These are phyloP conservation scores for Branchellion lobata DNA, from an alignment of 2,888 invertebrate species.

Conservation along the genomic window DNA sequence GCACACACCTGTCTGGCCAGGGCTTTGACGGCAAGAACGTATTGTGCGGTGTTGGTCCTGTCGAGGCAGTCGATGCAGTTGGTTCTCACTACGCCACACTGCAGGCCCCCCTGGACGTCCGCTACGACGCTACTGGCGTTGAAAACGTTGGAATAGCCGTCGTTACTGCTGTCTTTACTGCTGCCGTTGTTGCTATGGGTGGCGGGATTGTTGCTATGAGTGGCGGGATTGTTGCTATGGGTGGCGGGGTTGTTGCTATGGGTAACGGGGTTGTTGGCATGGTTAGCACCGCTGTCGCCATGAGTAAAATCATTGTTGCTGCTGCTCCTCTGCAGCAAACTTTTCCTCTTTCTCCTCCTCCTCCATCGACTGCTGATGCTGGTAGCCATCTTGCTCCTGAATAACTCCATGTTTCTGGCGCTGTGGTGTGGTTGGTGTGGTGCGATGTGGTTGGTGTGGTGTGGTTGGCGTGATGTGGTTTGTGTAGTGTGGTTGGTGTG, in stretches of 20 bases:
- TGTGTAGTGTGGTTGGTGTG: too few relatives aligned
- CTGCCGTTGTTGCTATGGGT: conserved; percentile 93
- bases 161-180: conserved; percentile 63
- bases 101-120: conserved; percentile 15
- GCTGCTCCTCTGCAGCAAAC: too few relatives aligned
- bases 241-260: not conserved
- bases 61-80: conserved; percentile 99
- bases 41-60: conserved; percentile 97
- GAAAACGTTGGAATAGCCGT: conserved; percentile 52
- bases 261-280: too few relatives aligned
- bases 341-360: too few relatives aligned
- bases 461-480: too few relatives aligned
- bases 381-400: too few relatives aligned
- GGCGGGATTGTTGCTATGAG: too few relatives aligned
- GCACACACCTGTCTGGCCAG: conserved; percentile 66
- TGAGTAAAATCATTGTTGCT: too few relatives aligned
- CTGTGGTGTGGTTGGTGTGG: not conserved
- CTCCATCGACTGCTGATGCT: too few relatives aligned
- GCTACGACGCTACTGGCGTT: not conserved
- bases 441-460: too few relatives aligned
- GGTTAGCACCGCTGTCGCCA: too few relatives aligned
- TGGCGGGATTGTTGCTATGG: not conserved
- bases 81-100: conserved; percentile 71
- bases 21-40: conserved; percentile 89
- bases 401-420: not conserved